These are phyloP conservation scores for Drosophila birchii DNA, from an alignment of 2,888 invertebrate species.

Conservation along the genomic window DNA sequence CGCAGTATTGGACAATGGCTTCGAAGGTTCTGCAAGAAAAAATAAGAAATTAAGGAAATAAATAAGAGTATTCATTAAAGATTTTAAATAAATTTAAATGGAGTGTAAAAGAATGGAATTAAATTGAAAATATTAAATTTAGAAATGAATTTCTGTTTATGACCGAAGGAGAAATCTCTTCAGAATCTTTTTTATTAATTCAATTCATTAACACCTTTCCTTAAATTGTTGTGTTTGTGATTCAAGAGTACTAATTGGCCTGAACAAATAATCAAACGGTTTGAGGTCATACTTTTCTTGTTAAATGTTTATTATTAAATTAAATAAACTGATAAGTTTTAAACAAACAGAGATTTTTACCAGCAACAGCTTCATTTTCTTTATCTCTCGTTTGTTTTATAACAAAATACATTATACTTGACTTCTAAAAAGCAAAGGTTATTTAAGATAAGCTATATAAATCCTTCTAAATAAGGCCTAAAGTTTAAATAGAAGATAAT, in stretches of 20 bases:
- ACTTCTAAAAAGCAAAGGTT: not conserved
- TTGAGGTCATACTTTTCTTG: constrained; percentile 15
- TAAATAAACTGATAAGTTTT: constrained; percentile 6
- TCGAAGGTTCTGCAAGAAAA: constrained; percentile 89
- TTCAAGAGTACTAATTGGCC: constrained; percentile 7
- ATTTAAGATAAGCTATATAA: not conserved
- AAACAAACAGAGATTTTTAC: not conserved
- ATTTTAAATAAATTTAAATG: not conserved
- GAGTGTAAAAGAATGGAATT: no score
- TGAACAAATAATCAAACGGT: constrained; percentile 2
- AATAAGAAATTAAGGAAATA: constrained; percentile 40
- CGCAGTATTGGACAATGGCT: constrained; percentile 92
- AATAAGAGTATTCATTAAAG: not conserved
- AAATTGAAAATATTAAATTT: not conserved
- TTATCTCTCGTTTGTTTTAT: not conserved
- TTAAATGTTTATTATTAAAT: constrained; percentile 3
- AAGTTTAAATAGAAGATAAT: not conserved
- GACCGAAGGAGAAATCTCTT: not conserved
- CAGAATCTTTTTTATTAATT: not conserved
- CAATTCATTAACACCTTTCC: constrained; percentile 3
- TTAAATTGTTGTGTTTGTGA: not conserved
- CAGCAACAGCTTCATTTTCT: not conserved
- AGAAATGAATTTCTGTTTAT: no score
- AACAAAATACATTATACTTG: not conserved
- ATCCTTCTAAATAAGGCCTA: not conserved